phyloP scores from a whole-genome alignment of 2,113 vertebrate species.

The Pachycephala philippinensis region DNA sequence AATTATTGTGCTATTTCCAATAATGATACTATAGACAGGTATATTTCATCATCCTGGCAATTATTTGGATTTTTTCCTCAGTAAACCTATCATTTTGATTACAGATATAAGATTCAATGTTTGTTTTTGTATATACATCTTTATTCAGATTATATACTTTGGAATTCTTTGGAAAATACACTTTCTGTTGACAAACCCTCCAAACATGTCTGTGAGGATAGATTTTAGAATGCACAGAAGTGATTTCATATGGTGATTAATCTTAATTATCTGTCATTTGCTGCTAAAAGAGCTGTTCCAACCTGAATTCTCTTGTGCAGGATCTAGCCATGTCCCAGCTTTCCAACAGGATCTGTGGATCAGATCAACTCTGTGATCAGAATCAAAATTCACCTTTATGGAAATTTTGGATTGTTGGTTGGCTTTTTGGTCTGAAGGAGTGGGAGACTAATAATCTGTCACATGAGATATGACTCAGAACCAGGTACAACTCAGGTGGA shows the following conservation, averaged over 20 bases:
- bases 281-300: neutral
- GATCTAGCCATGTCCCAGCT: neutral
- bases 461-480: neutral
- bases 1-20: neutral
- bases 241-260: neutral
- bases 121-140: neutral
- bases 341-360: neutral
- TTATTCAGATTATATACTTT: neutral
- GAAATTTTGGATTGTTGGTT: neutral
- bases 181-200: neutral
- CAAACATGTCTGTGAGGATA: neutral
- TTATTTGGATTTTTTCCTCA: neutral
- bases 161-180: neutral
- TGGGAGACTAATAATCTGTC: neutral
- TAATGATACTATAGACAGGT: neutral
- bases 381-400: neutral
- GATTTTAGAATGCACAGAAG: neutral
- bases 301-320: neutral
- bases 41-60: neutral
- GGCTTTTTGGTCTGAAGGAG: neutral
- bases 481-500: neutral
- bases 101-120: neutral
- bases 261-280: neutral
- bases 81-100: neutral
- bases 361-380: neutral